Conservation (phyloP, 2,797 vertebrate species). For the Trachops cirrhosus region DNA sequence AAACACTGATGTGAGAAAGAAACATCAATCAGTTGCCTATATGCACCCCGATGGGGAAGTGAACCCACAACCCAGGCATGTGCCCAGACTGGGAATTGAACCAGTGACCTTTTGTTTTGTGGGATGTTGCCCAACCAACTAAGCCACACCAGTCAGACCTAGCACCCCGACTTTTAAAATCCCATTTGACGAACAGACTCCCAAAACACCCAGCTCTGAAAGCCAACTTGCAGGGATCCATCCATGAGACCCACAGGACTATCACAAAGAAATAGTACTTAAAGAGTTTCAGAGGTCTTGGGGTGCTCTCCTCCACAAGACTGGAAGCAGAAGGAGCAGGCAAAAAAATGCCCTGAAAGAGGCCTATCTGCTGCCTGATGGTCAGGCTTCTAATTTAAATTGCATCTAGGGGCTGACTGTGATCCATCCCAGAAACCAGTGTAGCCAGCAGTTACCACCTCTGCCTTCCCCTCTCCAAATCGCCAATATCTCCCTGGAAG, state of each 20-base stretch:
- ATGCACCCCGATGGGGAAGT: background rate
- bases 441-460: background rate
- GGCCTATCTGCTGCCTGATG: background rate
- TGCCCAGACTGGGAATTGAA: background rate
- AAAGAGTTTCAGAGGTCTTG: background rate
- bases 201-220: background rate
- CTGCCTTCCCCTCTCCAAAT: background rate
- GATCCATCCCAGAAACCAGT: background rate
- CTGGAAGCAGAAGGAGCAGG: background rate
- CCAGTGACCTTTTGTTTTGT: background rate
- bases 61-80: background rate
- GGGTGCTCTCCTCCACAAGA: background rate
- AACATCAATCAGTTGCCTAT: background rate
- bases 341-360: background rate
- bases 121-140: background rate
- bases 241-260: background rate
- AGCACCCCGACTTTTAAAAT: background rate
- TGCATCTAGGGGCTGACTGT: background rate
- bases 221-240: background rate
- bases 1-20: background rate
- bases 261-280: background rate
- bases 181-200: background rate
- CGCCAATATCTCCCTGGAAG: background rate
- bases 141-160: background rate
- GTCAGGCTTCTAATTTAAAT: background rate